phyloP scores from a whole-genome alignment of 2,113 vertebrate genomes.

The Acrocephalus kingi region DNA sequence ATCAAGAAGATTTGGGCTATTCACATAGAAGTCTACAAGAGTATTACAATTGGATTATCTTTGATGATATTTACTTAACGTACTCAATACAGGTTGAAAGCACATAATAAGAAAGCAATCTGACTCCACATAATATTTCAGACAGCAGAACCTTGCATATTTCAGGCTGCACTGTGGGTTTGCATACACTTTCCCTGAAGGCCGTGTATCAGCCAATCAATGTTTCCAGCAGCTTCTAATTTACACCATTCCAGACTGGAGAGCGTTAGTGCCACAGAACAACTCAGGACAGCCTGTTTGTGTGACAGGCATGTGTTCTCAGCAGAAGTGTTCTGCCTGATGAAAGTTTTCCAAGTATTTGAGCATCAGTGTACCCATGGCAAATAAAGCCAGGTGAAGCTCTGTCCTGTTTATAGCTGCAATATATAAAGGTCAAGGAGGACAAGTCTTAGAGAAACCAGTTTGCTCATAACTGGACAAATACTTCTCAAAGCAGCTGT shows the following conservation, averaged over 20 bases:
- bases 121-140: background rate
- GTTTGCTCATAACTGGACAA: constrained; percentile 52
- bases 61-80: background rate
- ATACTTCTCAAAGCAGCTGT: constrained; percentile 16
- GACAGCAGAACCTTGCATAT: background rate
- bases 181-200: background rate
- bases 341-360: background rate
- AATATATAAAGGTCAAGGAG: constrained; percentile 52
- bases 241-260: background rate
- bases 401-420: constrained; percentile 36
- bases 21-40: background rate
- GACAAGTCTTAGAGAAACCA: constrained; percentile 20
- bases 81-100: background rate
- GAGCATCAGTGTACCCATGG: background rate
- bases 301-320: background rate
- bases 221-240: constrained; percentile 17
- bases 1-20: background rate
- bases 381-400: constrained; percentile 23
- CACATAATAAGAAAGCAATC: background rate
- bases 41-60: background rate
- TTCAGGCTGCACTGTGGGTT: background rate
- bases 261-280: background rate
- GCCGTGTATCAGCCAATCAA: background rate
- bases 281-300: background rate
- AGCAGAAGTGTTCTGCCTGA: background rate